Conservation (phyloP, 2,113 vertebrate genomes). For the Callipepla squamata region DNA sequence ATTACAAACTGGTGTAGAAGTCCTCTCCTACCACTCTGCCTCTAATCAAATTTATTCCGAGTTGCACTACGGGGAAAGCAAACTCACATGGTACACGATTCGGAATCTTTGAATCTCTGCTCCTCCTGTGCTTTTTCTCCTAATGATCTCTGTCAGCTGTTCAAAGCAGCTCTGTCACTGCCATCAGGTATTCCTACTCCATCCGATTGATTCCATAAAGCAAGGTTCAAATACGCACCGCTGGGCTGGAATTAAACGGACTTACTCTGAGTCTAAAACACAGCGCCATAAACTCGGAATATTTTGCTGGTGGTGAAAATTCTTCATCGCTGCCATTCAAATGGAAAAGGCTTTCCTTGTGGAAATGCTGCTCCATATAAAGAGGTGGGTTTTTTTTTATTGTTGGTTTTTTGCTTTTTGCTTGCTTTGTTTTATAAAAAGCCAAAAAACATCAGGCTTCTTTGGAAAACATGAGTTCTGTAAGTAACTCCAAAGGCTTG, state of each 20-base stretch:
- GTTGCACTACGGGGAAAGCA: constrained; percentile 23
- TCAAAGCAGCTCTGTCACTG: constrained; percentile 42
- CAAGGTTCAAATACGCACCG: not conserved
- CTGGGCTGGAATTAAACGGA: constrained; percentile 42
- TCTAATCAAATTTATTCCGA: constrained; percentile 51
- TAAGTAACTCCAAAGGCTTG: constrained; percentile 22
- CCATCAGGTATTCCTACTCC: constrained; percentile 51
- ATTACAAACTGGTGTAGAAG: constrained; percentile 15
- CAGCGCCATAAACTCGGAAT: constrained; percentile 28
- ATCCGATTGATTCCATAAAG: not conserved
- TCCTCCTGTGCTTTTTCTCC: not conserved
- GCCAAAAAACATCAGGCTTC: not conserved
- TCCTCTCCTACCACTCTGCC: constrained; percentile 18
- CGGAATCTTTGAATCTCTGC: constrained; percentile 5
- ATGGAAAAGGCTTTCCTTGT: constrained; percentile 46
- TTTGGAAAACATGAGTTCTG: not conserved
- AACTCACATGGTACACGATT: not conserved
- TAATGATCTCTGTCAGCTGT: constrained; percentile 10
- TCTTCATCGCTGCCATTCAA: not conserved
- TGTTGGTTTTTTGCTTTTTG: too few relatives aligned
- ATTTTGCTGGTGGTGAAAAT: constrained; percentile 6
- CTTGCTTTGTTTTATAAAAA: not conserved
- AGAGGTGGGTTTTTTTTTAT: not conserved
- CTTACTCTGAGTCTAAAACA: constrained; percentile 34
- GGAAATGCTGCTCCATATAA: constrained; percentile 4